These are phyloP conservation scores for Argyresthia goedartella DNA, from an alignment of 2,888 invertebrate species.

Conservation along the genomic window DNA sequence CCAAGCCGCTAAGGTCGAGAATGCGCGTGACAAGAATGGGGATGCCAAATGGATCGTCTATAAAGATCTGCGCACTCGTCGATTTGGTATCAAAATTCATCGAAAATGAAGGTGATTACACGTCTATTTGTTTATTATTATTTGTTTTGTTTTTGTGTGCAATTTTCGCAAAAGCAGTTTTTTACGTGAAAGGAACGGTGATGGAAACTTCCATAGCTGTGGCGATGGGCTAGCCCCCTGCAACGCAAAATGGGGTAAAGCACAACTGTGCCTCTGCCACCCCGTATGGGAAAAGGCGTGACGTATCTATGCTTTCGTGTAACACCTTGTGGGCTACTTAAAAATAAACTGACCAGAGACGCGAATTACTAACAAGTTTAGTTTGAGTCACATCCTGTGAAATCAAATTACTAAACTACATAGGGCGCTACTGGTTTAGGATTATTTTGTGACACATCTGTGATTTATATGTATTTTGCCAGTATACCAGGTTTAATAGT, in stretches of 20 bases:
- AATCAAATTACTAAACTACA: too few species aligned
- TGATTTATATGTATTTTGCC: too few species aligned
- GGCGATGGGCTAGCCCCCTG: background rate
- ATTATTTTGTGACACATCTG: background rate
- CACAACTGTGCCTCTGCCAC: too few species aligned
- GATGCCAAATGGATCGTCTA: slow-evolving; percentile 52
- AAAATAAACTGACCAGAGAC: background rate
- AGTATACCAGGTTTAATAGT: too few species aligned
- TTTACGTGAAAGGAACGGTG: background rate
- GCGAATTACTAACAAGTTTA: background rate
- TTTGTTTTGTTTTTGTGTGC: background rate
- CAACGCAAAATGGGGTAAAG: too few species aligned
- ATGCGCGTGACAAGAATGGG: slow-evolving; percentile 39
- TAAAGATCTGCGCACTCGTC: slow-evolving; percentile 42
- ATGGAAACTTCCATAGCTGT: background rate
- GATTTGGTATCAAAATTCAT: slow-evolving; percentile 41
- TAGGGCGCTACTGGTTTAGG: background rate
- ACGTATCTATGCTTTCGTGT: background rate
- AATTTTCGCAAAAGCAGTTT: background rate
- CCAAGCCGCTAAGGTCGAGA: slow-evolving; percentile 36
- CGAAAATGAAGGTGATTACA: slow-evolving; percentile 64
- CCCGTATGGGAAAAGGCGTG: too few species aligned
- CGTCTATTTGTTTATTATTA: slow-evolving; percentile 30
- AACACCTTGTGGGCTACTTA: background rate
- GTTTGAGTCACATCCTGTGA: background rate